Base-by-base conservation (phyloP, 2,888 invertebrate genomes). In the Cheilosia impressa region DNA sequence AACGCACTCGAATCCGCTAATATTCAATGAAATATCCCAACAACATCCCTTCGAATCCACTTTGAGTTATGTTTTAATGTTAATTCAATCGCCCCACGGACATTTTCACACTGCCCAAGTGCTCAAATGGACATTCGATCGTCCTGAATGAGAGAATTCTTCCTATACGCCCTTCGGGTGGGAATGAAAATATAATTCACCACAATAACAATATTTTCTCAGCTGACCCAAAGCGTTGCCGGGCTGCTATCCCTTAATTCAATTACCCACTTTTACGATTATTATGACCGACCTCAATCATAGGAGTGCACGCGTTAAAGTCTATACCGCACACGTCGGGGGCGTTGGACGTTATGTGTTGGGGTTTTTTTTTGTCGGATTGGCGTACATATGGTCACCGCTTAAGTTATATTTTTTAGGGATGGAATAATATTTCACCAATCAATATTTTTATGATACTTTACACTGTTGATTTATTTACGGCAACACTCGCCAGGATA, bases 221-320 rank as follows among this genome's bases (percentile, higher is more conserved):
- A 87, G 87, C 87, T 87, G 87, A 87, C 82, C 77, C 60, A 62
- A 66, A 62, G 88, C 89, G 83, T 88, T 87, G 77, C 60, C 87
- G 79, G 88, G 90, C 91, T 90, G 17, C 47, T 47, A 47, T 90
- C 91, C 91, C 91, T 90, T 91, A 91, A 90, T 90, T 90, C 90
- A 90, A 90, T 90, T 90, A 90, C 90, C 88, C 89, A 89, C 89
- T 90, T 90, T 90, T 90, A 90, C 88, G 90, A 91, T 90, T 90
- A 90, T 90, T 88, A 68, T 81, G 85, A 76, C 81, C 75, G 77
- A 81, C 85, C 80, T 85, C 85, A 85, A 85, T 85, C 85, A 81
- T 79, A 83, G 55, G 81, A 81, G 85, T 76, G 85, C 76, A 60
- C 50, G 55, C 66, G 66, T 60, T 85, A 76, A 68, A 66, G 75